Percentiles rank a stretch among this genome's conserved stretches.
These are phyloP conservation scores for Esperia sulphurella DNA, from an alignment of 2,888 invertebrate species.

Conservation along the genomic window DNA sequence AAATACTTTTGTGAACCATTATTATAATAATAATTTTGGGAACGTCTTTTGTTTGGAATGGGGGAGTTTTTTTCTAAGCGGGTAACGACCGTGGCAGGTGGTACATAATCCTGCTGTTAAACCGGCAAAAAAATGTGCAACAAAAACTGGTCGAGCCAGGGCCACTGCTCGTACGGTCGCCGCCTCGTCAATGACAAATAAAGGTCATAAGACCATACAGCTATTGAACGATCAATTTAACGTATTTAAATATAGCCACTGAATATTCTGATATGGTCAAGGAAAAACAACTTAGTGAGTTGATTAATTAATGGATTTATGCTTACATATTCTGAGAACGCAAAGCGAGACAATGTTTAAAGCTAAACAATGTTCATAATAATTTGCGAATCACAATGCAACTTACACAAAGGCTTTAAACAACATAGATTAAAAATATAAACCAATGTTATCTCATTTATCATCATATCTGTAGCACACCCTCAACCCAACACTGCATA, in stretches of 20 bases:
- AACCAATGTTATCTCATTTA: too few relatives aligned
- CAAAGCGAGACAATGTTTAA: not conserved
- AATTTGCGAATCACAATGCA: too few relatives aligned
- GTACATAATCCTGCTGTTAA: conserved; percentile 63
- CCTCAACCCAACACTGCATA: too few relatives aligned
- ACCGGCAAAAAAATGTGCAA: conserved; percentile 58
- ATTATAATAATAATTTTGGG: conserved; percentile 75
- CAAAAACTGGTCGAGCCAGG: conserved; percentile 59
- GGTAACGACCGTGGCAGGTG: conserved; percentile 77
- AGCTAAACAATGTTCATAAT: not conserved
- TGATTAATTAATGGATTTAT: not conserved
- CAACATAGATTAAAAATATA: too few relatives aligned
- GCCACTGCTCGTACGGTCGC: conserved; percentile 33
- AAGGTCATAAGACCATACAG: conserved; percentile 49
- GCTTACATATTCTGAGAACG: not conserved
- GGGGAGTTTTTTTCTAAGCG: conserved; percentile 70
- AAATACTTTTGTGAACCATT: conserved; percentile 65
- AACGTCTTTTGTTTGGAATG: conserved; percentile 61
- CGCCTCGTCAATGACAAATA: conserved; percentile 71
- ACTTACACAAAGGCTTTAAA: too few relatives aligned
- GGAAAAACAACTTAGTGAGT: conserved; percentile 5
- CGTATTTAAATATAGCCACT: conserved; percentile 4
- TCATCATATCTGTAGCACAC: too few relatives aligned
- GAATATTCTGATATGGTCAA: conserved; percentile 9
- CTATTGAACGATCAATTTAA: conserved; percentile 12